Percentiles rank a stretch among this genome's conserved stretches.
These are phyloP conservation scores for Drosophila anomalipes DNA, from an alignment of 2,888 invertebrate species.

Conservation along the genomic window DNA sequence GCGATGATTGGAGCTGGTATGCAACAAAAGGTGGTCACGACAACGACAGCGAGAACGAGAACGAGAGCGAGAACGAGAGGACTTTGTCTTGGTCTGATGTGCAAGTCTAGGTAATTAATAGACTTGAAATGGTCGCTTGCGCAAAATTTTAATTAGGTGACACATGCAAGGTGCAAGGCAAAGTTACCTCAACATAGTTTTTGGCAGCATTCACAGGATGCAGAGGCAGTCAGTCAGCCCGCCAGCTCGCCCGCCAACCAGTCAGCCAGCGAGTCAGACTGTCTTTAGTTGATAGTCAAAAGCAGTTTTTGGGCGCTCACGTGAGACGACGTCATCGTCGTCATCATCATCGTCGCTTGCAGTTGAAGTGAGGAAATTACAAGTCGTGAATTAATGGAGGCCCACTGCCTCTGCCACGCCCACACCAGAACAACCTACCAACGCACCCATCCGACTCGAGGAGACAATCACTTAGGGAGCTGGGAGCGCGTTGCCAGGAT, in stretches of 20 bases:
- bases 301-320: constrained; percentile 56
- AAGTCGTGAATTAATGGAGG: constrained; percentile 83
- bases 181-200: constrained; percentile 24
- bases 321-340: constrained; percentile 41
- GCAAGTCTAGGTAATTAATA: constrained; percentile 74
- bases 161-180: constrained; percentile 67
- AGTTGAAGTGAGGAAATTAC: constrained; percentile 84
- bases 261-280: constrained; percentile 29
- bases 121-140: constrained; percentile 77
- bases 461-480: constrained; percentile 61
- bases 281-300: constrained; percentile 80
- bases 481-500: constrained; percentile 74
- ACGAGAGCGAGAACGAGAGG: neutral
- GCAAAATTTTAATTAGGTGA: constrained; percentile 78
- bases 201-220: constrained; percentile 16
- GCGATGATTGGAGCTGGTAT: constrained; percentile 1
- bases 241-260: neutral
- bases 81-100: constrained; percentile 44
- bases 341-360: constrained; percentile 50
- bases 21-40: constrained; percentile 33
- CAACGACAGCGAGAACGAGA: neutral
- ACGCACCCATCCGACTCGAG: constrained; percentile 15
- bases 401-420: constrained; percentile 23
- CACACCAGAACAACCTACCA: constrained; percentile 1
- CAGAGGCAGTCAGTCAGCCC: neutral